phyloP scores from a whole-genome alignment of 2,113 vertebrate genomes.

The Morphnarchus princeps region DNA sequence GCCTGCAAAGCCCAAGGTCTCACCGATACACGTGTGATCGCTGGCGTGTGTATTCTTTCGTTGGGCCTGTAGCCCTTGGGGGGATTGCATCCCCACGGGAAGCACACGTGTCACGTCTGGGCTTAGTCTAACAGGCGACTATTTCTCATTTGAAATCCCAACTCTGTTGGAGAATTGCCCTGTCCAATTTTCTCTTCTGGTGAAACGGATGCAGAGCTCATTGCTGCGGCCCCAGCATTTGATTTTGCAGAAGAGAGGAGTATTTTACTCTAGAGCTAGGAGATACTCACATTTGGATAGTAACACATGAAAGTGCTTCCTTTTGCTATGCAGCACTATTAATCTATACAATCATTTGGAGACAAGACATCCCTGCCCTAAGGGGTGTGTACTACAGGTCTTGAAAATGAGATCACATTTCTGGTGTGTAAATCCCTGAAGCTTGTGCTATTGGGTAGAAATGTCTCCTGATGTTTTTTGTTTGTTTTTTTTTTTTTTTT shows the following conservation, averaged over 20 bases:
- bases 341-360: background rate
- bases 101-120: background rate
- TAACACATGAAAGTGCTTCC: background rate
- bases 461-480: background rate
- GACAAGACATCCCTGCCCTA: background rate
- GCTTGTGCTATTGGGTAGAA: background rate
- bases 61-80: background rate
- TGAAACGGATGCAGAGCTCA: background rate
- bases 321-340: background rate
- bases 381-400: background rate
- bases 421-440: background rate
- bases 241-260: background rate
- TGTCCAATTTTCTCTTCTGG: background rate
- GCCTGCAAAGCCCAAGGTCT: background rate
- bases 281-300: background rate
- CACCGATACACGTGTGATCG: fast-evolving
- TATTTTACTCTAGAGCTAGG: background rate
- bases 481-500: background rate
- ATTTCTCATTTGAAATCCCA: background rate
- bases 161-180: background rate
- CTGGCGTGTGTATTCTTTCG: background rate
- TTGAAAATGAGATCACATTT: conserved; percentile 13
- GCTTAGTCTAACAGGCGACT: background rate
- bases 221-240: background rate
- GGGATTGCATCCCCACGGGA: background rate